phyloP scores from a whole-genome alignment of 2,888 invertebrate species.

The Anarsia innoxiella region DNA sequence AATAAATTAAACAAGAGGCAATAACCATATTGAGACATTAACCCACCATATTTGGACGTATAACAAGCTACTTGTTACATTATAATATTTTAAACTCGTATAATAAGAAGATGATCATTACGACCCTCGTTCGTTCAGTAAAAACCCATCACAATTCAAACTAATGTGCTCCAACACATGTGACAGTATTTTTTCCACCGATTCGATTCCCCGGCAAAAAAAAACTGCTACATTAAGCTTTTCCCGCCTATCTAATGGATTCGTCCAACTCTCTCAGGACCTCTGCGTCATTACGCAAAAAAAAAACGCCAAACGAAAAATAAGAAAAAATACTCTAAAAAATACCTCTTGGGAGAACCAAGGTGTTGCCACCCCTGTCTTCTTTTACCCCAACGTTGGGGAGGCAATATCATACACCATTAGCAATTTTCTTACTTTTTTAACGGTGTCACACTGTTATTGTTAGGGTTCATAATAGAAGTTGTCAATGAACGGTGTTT shows the following conservation, averaged over 20 bases:
- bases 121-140: slow-evolving; percentile 25
- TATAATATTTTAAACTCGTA: too few species aligned
- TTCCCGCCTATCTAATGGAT: slow-evolving; percentile 73
- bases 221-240: slow-evolving; percentile 65
- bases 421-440: slow-evolving; percentile 74
- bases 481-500: slow-evolving; percentile 1
- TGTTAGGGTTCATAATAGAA: slow-evolving; percentile 17
- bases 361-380: slow-evolving; percentile 71
- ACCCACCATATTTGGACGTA: too few species aligned
- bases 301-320: slow-evolving; percentile 51
- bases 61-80: too few species aligned
- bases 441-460: slow-evolving; percentile 70
- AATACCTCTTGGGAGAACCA: slow-evolving; percentile 66
- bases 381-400: slow-evolving; percentile 68
- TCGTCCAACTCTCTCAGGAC: slow-evolving; percentile 71
- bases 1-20: too few species aligned
- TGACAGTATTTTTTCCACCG: slow-evolving; percentile 45
- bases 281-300: slow-evolving; percentile 67
- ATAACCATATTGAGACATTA: too few species aligned
- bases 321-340: slow-evolving; percentile 46
- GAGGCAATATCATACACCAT: slow-evolving; percentile 78
- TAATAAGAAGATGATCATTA: slow-evolving; percentile 13
- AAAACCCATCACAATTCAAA: slow-evolving; percentile 48
- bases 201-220: slow-evolving; percentile 50
- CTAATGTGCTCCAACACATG: slow-evolving; percentile 56